These are phyloP conservation scores for Astreopora myriophthalma DNA, from an alignment of 64 coral and sea anemone species.

Conservation along the genomic window DNA sequence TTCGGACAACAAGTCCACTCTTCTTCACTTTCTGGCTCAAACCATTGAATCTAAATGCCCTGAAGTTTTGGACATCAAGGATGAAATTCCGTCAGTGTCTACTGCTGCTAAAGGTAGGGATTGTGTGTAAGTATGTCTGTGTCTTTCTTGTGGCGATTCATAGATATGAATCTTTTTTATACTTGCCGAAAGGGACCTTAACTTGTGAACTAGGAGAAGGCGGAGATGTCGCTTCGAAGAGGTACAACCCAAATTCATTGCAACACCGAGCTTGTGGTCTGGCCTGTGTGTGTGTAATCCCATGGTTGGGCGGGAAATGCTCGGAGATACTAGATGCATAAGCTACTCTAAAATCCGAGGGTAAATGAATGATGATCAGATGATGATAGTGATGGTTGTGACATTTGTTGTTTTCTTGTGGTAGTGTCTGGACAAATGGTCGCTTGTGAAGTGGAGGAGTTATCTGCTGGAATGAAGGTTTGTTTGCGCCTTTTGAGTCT, in stretches of 20 bases:
- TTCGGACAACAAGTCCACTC: conserved; percentile 87
- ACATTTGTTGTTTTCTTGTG: neutral
- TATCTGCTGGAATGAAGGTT: conserved; percentile 85
- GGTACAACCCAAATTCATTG: no score
- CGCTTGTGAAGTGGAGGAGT: conserved; percentile 78
- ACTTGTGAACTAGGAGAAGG: no score
- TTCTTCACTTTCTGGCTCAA: conserved; percentile 84
- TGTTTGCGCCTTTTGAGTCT: neutral
- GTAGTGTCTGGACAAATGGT: conserved; percentile 91
- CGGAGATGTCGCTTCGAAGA: no score
- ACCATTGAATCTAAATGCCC: conserved; percentile 86
- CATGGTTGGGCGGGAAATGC: no score
- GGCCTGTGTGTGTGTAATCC: no score
- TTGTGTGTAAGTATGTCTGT: neutral
- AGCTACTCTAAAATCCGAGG: no score
- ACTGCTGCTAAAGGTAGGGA: conserved; percentile 85
- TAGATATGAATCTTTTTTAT: no score
- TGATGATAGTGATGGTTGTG: no score
- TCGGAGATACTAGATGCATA: no score
- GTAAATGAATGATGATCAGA: no score
- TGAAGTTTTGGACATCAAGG: conserved; percentile 81
- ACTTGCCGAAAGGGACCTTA: no score
- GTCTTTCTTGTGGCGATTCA: neutral
- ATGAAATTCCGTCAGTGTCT: conserved; percentile 68
- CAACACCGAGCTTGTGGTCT: no score